Conservation (phyloP, 2,888 invertebrate genomes). For the Orgyia antiqua region DNA sequence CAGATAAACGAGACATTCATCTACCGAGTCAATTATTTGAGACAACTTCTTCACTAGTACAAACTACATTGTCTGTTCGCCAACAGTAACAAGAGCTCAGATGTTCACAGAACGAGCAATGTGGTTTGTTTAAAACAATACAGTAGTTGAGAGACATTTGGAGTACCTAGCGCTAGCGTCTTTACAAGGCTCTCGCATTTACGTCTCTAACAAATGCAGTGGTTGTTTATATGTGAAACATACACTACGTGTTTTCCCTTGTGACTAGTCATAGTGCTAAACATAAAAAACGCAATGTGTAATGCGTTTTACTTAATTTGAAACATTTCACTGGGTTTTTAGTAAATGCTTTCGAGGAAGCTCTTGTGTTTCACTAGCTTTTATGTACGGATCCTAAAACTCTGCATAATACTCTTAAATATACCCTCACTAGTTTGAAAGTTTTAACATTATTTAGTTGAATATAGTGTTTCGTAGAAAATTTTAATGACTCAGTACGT, state of each 20-base stretch:
- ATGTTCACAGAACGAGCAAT: constrained; percentile 39
- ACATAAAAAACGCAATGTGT: constrained; percentile 27
- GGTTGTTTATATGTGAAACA: constrained; percentile 10
- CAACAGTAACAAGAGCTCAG: constrained; percentile 22
- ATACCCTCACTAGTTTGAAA: constrained; percentile 9
- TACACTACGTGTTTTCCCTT: constrained; percentile 20
- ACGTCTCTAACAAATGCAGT: constrained; percentile 8
- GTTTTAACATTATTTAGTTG: no score
- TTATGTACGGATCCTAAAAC: constrained; percentile 23
- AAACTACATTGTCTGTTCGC: constrained; percentile 39
- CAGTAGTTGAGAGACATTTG: constrained; percentile 25
- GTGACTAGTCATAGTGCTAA: constrained; percentile 5
- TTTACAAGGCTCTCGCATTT: constrained; percentile 28
- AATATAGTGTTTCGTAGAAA: no score
- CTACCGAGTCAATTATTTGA: constrained; percentile 16
- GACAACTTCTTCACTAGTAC: constrained; percentile 18
- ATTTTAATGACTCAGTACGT: no score
- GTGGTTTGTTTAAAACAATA: constrained; percentile 50
- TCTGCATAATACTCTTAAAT: no score
- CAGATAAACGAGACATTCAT: constrained; percentile 36
- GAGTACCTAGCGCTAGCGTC: constrained; percentile 39
- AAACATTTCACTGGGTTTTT: constrained; percentile 26
- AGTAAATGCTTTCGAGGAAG: constrained; percentile 39
- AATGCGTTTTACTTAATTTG: constrained; percentile 12
- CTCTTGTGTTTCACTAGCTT: constrained; percentile 32